These are phyloP conservation scores for Tamias sibiricus DNA, from an alignment of 2,113 vertebrate genomes.

Conservation along the genomic window DNA sequence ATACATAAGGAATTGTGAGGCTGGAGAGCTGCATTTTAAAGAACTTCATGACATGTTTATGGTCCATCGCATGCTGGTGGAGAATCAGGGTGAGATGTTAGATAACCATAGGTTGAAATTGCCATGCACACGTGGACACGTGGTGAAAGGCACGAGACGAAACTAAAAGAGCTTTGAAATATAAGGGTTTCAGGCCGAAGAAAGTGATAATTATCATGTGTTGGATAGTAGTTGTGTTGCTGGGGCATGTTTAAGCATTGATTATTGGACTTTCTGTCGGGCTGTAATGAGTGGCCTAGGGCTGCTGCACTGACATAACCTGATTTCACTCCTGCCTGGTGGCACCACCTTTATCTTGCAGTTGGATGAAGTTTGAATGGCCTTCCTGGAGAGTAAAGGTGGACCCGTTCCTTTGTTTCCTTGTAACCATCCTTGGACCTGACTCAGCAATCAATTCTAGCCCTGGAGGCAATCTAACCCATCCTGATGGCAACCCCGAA, in stretches of 20 bases:
- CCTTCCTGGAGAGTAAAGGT: constrained; percentile 39
- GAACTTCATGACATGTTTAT: too few species aligned
- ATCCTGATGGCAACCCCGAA: neutral
- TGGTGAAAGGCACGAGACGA: constrained; percentile 90
- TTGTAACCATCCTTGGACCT: constrained; percentile 57
- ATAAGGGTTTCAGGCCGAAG: constrained; percentile 90
- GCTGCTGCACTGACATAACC: constrained; percentile 72
- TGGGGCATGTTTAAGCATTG: constrained; percentile 92
- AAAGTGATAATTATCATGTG: constrained; percentile 92
- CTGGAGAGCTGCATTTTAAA: too few species aligned
- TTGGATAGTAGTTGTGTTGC: constrained; percentile 88
- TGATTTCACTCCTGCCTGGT: constrained; percentile 61
- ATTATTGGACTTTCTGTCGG: constrained; percentile 93
- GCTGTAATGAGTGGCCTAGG: constrained; percentile 82
- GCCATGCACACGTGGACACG: constrained; percentile 91
- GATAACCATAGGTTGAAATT: constrained; percentile 92
- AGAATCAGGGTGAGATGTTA: constrained; percentile 94
- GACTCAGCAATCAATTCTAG: neutral
- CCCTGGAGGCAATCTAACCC: neutral
- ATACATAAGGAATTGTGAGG: too few species aligned
- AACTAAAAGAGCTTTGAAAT: constrained; percentile 90
- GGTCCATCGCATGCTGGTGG: too few species aligned
- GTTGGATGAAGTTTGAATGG: constrained; percentile 5
- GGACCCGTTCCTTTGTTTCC: constrained; percentile 54
- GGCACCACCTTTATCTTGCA: constrained; percentile 57